Base-by-base conservation (phyloP, 2,888 invertebrate species). In the Drosophila aldrichi region DNA sequence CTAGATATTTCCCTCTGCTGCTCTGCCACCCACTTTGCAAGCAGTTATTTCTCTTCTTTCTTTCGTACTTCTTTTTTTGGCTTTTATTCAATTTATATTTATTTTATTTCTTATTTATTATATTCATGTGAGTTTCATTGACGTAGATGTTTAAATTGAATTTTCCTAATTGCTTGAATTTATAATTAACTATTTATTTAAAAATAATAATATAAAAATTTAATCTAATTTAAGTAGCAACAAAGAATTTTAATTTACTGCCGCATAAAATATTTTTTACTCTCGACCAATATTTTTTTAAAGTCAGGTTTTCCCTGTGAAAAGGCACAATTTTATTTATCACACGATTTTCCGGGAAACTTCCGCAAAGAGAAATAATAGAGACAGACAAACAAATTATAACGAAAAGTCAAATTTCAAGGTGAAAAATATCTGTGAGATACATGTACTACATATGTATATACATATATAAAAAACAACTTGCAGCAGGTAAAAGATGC, bases 351-450 rank as follows among this genome's bases (percentile, higher is more conserved):
- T 75, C 41, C 3, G 20, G 77, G 67, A 85, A 77, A 84, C 29
- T 70, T 67, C 9, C 49, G 34, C 18, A 40, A 16, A 7, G 49
- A 14, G 20, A 55, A 14, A 55, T n/a, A 54, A 69, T 22, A 54
- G 7, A 46, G 18, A 34, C 32, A 58, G 55, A 77, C 75, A 84
- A 80, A 80, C 62, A 73, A 86, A 80, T 88, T 89, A 87, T 79
- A 77, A 80, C 71, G 89, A 87, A 88, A 89, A 84, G 86, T 84
- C 86, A 88, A 84, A 80, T 79, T 73, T 51, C 70, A 72, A 79
- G 78, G 77, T 62, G 64, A 60, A 57, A 55, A 57, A 40, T 51
- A 69, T 85, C 70, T 60, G 48, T 55, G 18, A 58, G 55, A 80
- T 71, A 54, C 60, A 69, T 62, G 40, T 41, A 43, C 44, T 67